These are phyloP conservation scores for Labeo calbasu DNA, from an alignment of 2,797 vertebrate species.

Conservation along the genomic window DNA sequence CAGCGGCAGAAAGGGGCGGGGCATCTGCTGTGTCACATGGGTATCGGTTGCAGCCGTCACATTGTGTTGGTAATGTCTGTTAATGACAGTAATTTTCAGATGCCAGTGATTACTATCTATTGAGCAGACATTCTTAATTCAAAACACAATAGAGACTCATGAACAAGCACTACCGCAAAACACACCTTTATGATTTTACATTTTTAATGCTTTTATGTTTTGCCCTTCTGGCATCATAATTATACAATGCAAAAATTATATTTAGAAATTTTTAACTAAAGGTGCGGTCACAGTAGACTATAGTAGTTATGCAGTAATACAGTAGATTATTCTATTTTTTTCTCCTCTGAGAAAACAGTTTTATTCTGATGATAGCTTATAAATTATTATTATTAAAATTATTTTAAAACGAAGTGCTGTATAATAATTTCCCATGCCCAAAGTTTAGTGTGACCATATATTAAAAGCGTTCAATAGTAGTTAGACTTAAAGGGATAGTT, in stretches of 20 bases:
- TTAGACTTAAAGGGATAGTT: too few relatives aligned
- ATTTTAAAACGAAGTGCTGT: too few relatives aligned
- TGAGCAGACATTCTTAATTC: background rate
- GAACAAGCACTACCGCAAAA: background rate
- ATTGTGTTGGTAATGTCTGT: conserved; percentile 85
- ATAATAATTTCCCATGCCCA: background rate
- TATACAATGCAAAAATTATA: background rate
- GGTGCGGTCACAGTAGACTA: background rate
- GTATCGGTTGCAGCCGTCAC: conserved; percentile 88
- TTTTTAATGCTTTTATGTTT: background rate
- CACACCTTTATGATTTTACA: background rate
- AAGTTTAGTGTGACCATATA: background rate
- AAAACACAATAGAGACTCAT: background rate
- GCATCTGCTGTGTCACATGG: conserved; percentile 91
- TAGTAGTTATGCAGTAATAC: too few relatives aligned
- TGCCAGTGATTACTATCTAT: background rate
- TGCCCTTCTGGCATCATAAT: background rate
- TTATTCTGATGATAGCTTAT: background rate
- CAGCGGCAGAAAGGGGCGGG: conserved; percentile 81
- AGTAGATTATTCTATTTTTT: background rate
- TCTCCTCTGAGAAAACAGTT: background rate
- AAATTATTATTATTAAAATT: too few relatives aligned
- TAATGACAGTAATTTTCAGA: conserved; percentile 3
- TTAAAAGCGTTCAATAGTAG: too few relatives aligned
- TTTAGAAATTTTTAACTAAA: background rate